Evolutionary conservation across 2,113 vertebrate species (phyloP).

Genomic region (Orthochromis malagaraziensis): DNA sequence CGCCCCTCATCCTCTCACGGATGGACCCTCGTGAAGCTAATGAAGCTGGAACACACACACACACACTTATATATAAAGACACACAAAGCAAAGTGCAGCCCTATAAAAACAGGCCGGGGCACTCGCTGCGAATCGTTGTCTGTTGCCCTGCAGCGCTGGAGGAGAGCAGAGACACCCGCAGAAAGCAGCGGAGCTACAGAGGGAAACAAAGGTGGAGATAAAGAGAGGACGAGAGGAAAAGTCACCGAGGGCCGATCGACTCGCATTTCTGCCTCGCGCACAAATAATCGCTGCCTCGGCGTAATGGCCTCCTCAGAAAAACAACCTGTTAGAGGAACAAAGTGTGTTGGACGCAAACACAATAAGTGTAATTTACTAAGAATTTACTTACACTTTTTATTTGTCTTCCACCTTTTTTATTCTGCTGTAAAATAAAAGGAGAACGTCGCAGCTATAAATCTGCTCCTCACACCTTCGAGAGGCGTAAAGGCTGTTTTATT

Average conservation of each 20-base stretch:
- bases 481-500: neutral
- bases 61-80: neutral
- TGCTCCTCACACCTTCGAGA: fast-evolving
- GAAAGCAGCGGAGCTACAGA: slow-evolving; percentile 21
- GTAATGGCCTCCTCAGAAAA: neutral
- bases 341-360: fast-evolving
- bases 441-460: neutral
- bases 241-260: neutral
- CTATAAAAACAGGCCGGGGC: neutral
- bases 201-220: neutral
- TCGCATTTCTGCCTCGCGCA: neutral
- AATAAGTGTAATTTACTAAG: fast-evolving
- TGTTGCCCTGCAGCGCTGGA: neutral
- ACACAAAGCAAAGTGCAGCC: neutral
- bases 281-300: neutral
- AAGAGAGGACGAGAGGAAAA: neutral
- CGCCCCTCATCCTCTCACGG: neutral
- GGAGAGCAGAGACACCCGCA: neutral
- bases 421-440: neutral
- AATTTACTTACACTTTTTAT: neutral
- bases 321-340: neutral
- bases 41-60: slow-evolving; percentile 62
- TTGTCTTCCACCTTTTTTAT: neutral
- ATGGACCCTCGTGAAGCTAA: slow-evolving; percentile 81
- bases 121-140: neutral